Conservation (phyloP, 92 coral and sea anemone species). For the Montipora capitata region DNA sequence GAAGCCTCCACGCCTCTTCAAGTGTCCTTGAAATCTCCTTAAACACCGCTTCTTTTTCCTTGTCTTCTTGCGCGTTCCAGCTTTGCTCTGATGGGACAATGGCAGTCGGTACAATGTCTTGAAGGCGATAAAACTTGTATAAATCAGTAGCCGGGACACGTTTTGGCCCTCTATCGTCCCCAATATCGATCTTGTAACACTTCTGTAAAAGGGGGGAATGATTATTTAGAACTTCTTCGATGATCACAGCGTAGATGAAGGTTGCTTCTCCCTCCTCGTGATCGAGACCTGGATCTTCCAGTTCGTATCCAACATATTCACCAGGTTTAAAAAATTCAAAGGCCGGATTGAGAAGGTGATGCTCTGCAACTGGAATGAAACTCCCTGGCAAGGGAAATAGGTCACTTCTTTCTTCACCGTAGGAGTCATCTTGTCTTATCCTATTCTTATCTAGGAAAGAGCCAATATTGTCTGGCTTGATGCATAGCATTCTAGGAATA, state of each 20-base stretch:
- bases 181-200: slow-evolving; percentile 76
- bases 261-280: slow-evolving; percentile 73
- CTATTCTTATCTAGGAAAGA: slow-evolving; percentile 59
- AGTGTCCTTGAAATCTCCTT: slow-evolving; percentile 47
- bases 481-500: slow-evolving; percentile 67
- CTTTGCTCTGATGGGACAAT: slow-evolving; percentile 26
- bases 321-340: slow-evolving; percentile 73
- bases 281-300: slow-evolving; percentile 84
- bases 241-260: slow-evolving; percentile 83
- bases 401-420: slow-evolving; percentile 12
- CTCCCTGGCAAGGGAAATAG: slow-evolving; percentile 73
- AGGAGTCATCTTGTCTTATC: slow-evolving; percentile 71
- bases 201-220: neutral
- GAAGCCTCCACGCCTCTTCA: slow-evolving; percentile 80
- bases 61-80: neutral
- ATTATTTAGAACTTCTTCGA: slow-evolving; percentile 61
- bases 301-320: slow-evolving; percentile 87
- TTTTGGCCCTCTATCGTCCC: slow-evolving; percentile 51
- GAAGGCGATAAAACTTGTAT: slow-evolving; percentile 75
- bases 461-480: slow-evolving; percentile 32
- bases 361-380: slow-evolving; percentile 75
- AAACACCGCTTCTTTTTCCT: slow-evolving; percentile 21
- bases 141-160: slow-evolving; percentile 68
- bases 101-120: slow-evolving; percentile 37
- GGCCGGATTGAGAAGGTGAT: slow-evolving; percentile 72